These are phyloP conservation scores for Selene dorsalis DNA, from an alignment of 2,797 vertebrate genomes.

Conservation along the genomic window DNA sequence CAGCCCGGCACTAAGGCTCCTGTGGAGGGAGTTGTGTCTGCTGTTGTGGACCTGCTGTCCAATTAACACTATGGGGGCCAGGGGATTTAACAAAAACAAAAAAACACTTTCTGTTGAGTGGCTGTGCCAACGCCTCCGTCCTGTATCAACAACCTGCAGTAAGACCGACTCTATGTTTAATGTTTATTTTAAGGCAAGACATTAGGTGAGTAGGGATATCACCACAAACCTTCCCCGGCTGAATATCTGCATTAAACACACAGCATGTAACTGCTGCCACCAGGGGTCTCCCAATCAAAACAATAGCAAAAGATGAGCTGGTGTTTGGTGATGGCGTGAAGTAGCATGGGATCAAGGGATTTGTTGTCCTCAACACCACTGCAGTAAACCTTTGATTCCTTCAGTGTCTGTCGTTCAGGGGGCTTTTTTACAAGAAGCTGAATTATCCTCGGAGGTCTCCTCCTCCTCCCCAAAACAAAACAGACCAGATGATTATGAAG, in stretches of 20 bases:
- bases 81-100: constrained; percentile 65
- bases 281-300: too few relatives aligned
- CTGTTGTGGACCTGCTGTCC: constrained; percentile 69
- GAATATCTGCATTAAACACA: too few relatives aligned
- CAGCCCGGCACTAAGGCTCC: constrained; percentile 67
- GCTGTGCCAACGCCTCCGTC: constrained; percentile 3
- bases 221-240: not conserved
- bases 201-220: not conserved
- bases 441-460: too few relatives aligned
- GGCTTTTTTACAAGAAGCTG: too few relatives aligned
- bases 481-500: too few relatives aligned
- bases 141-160: constrained; percentile 17
- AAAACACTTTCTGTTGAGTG: constrained; percentile 50
- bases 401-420: too few relatives aligned
- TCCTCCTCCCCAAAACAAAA: too few relatives aligned
- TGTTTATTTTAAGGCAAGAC: not conserved
- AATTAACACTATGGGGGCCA: constrained; percentile 74
- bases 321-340: not conserved
- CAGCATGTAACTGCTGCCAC: too few relatives aligned
- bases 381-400: too few relatives aligned
- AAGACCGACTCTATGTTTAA: constrained; percentile 2
- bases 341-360: not conserved
- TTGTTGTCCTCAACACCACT: too few relatives aligned
- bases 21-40: constrained; percentile 61
- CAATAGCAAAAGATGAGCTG: too few relatives aligned